Conservation (phyloP, 2,113 vertebrate species). For the Elachura formosa region DNA sequence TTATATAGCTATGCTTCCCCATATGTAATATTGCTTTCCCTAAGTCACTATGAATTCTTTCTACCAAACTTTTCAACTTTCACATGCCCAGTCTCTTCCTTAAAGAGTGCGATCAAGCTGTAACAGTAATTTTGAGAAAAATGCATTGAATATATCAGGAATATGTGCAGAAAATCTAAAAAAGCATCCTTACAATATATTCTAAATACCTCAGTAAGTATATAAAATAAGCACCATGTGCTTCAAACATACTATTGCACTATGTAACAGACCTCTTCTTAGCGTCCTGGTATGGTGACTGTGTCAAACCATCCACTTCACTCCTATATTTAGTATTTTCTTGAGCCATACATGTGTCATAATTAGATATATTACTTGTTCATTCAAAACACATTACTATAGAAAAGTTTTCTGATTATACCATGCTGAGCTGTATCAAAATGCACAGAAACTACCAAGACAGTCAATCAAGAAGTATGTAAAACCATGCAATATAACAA, state of each 20-base stretch:
- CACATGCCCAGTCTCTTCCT: fast-evolving
- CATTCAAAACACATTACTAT: not conserved
- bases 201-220: not conserved
- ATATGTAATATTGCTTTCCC: not conserved
- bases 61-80: not conserved
- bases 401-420: not conserved
- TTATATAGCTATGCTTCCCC: fast-evolving
- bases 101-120: not conserved
- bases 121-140: not conserved
- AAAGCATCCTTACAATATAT: not conserved
- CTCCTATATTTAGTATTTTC: not conserved
- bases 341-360: not conserved
- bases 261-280: not conserved
- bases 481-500: not conserved
- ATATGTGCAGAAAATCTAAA: not conserved
- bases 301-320: not conserved
- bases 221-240: not conserved
- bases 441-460: not conserved
- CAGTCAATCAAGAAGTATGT: not conserved
- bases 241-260: not conserved
- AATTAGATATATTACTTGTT: not conserved
- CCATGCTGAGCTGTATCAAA: not conserved
- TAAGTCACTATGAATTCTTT: not conserved
- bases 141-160: not conserved
- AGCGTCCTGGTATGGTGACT: not conserved